Base-by-base conservation (phyloP, 2,888 invertebrate genomes). In the Stenurella melanura region DNA sequence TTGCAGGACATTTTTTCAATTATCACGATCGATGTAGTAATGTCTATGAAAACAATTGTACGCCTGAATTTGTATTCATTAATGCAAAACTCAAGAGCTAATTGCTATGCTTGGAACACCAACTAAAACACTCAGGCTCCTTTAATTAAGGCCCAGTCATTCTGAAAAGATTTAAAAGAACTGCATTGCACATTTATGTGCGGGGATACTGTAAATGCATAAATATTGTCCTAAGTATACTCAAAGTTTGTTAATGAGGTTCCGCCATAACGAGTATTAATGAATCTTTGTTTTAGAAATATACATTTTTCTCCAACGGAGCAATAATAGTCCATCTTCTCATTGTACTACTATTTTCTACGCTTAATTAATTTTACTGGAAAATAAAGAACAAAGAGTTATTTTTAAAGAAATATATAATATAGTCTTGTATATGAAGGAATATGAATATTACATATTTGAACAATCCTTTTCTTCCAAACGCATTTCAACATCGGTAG, bases 51-150 rank as follows among this genome's bases (percentile, higher is more conserved):
- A 80, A 79, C 76, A 81, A 76, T 78, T 76, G 78, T 74, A 74
- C 75, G 78, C 75, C 73, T 70, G 80, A 79, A 80, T 81, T 80
- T 78, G 81, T 80, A 80, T 79, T 81, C 81, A 81, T 81, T 81
- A 79, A 81, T 81, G 80, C 80, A 80, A 74, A 81, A 81, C 78
- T 81, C 80, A 76, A 78, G 80, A 74, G 78, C 79, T 81, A 81
- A 81, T 81, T 81, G 78, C 80, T 77, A 76, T 76, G 79, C 79
- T 73, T 73, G 76, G 76, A 80, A 78, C 74, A 75, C 78, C 79
- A 77, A 77, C 75, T 78, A 74, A 69, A 78, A 76, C 78, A 75
- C 76, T 78, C 79, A 54, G 74, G 73, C 72, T 67, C 74, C 73
- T 80, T 80, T 80, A 81, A 80, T 80, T 80, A 80, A 78, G 74